These are phyloP conservation scores for Cyrtorhinus lividipennis DNA, from an alignment of 1,140 invertebrate species.

Conservation along the genomic window DNA sequence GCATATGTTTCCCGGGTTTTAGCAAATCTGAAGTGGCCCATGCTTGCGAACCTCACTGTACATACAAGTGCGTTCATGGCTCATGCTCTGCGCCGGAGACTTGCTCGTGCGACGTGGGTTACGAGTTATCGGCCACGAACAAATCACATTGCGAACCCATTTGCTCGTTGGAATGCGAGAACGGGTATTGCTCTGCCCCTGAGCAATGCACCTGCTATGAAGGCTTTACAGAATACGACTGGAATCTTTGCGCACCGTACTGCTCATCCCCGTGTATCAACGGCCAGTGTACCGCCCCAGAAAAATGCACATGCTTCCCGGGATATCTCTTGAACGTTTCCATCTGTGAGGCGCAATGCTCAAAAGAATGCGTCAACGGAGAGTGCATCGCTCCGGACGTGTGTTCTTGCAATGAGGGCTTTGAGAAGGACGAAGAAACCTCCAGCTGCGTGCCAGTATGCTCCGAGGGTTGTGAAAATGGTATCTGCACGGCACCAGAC, in stretches of 20 bases:
- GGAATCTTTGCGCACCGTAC: background rate
- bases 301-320: background rate
- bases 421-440: background rate
- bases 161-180: background rate
- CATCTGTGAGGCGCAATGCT: background rate
- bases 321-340: background rate
- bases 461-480: conserved; percentile 1
- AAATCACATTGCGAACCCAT: background rate
- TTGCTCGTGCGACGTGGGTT: background rate
- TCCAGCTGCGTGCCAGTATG: background rate
- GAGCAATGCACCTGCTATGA: background rate
- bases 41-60: conserved; percentile 5
- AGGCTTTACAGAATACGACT: background rate
- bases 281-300: background rate
- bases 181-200: background rate
- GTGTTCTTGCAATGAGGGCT: background rate
- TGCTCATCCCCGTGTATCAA: conserved; percentile 8
- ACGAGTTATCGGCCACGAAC: background rate
- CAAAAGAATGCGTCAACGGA: background rate
- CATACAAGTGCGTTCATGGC: conserved; percentile 3
- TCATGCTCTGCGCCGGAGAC: background rate
- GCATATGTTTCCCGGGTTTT: background rate
- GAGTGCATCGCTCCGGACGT: background rate
- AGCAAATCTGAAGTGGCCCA: background rate
- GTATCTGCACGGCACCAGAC: background rate